These are phyloP conservation scores for Buphagus erythrorhynchus DNA, from an alignment of 2,797 vertebrate genomes.

Conservation along the genomic window DNA sequence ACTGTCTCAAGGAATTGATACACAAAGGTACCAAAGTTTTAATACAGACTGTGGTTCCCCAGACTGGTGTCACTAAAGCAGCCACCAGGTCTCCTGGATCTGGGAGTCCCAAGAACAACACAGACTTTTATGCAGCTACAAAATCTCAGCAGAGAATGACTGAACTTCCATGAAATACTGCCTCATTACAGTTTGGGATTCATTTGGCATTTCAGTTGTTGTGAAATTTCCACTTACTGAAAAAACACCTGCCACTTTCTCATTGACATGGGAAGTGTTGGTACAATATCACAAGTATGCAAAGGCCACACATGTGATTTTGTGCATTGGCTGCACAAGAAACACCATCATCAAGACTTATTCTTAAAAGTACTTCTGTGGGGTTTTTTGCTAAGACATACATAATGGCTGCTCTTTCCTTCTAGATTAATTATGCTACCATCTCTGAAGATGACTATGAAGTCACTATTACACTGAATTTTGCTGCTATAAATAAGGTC, in stretches of 20 bases:
- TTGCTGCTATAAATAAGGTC: constrained; percentile 79
- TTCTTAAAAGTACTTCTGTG: not conserved
- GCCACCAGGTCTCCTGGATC: not conserved
- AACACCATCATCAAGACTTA: not conserved
- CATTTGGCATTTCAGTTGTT: not conserved
- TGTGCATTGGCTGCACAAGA: not conserved
- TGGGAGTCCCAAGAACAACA: not conserved
- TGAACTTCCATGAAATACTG: not conserved
- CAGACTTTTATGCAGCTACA: not conserved
- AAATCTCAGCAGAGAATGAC: not conserved
- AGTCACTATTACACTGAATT: constrained; percentile 87
- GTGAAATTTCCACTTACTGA: not conserved
- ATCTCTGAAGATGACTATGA: constrained; percentile 84
- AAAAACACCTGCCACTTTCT: not conserved
- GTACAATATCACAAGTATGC: not conserved
- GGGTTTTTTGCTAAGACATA: not conserved
- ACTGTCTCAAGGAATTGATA: not conserved
- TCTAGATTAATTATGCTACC: constrained; percentile 88
- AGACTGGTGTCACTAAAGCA: not conserved
- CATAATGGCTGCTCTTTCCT: constrained; percentile 18
- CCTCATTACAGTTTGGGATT: not conserved
- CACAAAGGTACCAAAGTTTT: not conserved
- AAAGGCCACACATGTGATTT: not conserved
- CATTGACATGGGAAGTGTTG: not conserved
- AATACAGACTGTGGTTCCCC: not conserved